phyloP scores from a whole-genome alignment of 1,140 invertebrate genomes.

The Thrips palmi region DNA sequence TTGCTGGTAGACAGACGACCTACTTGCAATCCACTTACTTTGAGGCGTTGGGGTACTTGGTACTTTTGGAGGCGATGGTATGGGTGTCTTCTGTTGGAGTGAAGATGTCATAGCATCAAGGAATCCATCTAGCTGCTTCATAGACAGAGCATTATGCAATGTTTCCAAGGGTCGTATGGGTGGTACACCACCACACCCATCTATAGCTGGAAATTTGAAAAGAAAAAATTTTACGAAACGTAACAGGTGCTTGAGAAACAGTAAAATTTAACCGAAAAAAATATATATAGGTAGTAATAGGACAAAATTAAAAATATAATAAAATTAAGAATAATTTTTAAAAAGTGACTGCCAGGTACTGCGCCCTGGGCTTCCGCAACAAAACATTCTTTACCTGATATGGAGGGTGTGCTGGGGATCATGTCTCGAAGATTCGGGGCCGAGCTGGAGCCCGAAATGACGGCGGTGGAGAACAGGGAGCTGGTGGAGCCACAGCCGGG shows the following conservation, averaged over 20 bases:
- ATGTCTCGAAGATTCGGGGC: slow-evolving; percentile 77
- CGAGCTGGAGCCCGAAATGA: slow-evolving; percentile 80
- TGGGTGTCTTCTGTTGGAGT: slow-evolving; percentile 44
- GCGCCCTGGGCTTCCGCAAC: background rate
- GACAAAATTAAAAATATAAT: slow-evolving; percentile 3
- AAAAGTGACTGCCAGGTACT: slow-evolving; percentile 1
- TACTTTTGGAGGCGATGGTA: slow-evolving; percentile 46
- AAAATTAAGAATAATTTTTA: slow-evolving; percentile 8
- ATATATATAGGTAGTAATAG: background rate
- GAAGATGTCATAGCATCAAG: slow-evolving; percentile 61
- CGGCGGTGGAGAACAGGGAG: slow-evolving; percentile 80
- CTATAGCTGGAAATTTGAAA: slow-evolving; percentile 32
- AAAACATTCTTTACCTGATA: slow-evolving; percentile 34
- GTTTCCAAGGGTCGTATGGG: slow-evolving; percentile 88
- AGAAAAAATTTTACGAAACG: slow-evolving; percentile 11
- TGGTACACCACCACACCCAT: slow-evolving; percentile 76
- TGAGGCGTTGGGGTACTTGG: slow-evolving; percentile 30
- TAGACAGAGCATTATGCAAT: slow-evolving; percentile 82
- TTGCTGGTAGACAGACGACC: slow-evolving; percentile 19
- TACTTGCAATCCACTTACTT: slow-evolving; percentile 24
- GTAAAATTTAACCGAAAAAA: slow-evolving; percentile 1
- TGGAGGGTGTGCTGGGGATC: slow-evolving; percentile 48
- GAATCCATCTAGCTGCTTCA: slow-evolving; percentile 75
- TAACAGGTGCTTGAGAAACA: background rate
- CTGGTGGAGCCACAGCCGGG: slow-evolving; percentile 40